A percentile compares a stretch with the other conserved stretches of the same genome.
phyloP scores from a whole-genome alignment of 2,888 invertebrate species.

The Lithophane semibrunnea region DNA sequence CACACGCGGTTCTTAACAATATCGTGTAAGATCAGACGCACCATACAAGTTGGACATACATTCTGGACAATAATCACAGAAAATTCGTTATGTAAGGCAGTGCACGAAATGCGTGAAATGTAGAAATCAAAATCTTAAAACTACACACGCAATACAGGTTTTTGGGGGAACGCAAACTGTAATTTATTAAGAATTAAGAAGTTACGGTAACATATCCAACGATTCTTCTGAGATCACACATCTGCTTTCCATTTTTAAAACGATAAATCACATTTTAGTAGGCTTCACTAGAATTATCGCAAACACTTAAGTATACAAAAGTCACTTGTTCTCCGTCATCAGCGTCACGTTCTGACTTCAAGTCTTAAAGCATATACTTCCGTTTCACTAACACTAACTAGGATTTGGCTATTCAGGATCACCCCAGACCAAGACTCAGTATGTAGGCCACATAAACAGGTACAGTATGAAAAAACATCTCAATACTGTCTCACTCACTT shows the following conservation, averaged over 20 bases:
- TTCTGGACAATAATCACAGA: conserved; percentile 71
- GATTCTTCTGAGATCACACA: conserved; percentile 85
- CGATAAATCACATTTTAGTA: conserved; percentile 84
- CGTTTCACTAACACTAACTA: conserved; percentile 75
- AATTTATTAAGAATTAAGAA: conserved; percentile 68
- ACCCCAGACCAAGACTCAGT: conserved; percentile 68
- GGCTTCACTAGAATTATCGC: conserved; percentile 78
- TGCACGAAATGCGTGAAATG: conserved; percentile 78
- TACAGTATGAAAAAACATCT: conserved; percentile 66
- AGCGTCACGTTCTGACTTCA: conserved; percentile 59
- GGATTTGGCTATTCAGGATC: conserved; percentile 79
- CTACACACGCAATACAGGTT: conserved; percentile 72
- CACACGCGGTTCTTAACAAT: conserved; percentile 68
- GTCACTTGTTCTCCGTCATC: conserved; percentile 67
- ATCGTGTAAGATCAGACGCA: conserved; percentile 62
- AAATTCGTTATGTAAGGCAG: conserved; percentile 76
- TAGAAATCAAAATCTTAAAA: conserved; percentile 68
- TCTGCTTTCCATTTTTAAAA: conserved; percentile 76
- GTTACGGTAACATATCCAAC: conserved; percentile 73
- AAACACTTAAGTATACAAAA: conserved; percentile 71
- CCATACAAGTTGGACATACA: conserved; percentile 62
- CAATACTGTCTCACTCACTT: conserved; percentile 72
- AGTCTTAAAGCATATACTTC: conserved; percentile 68
- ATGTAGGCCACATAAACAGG: conserved; percentile 80
- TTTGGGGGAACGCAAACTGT: conserved; percentile 69